These are phyloP conservation scores for Disparrhopalites patrizii DNA, from an alignment of 2,888 invertebrate genomes.

Conservation along the genomic window DNA sequence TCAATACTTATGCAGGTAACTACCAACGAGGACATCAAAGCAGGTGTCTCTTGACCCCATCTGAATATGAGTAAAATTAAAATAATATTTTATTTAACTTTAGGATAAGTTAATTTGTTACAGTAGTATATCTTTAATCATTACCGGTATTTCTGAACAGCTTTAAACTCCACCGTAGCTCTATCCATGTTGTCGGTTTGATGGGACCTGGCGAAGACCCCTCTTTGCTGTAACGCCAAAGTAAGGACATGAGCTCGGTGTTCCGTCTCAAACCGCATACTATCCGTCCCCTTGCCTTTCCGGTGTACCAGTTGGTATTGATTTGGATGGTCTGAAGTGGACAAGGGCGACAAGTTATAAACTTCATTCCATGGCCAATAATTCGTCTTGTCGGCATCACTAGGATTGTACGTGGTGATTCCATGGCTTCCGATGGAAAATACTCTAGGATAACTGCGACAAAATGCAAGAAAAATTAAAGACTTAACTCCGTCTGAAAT, in stretches of 20 bases:
- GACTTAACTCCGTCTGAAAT: no score
- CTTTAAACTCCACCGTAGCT: slow-evolving; percentile 45
- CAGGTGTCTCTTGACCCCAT: slow-evolving; percentile 47
- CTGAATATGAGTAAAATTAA: slow-evolving; percentile 30
- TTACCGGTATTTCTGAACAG: slow-evolving; percentile 44
- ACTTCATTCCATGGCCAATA: slow-evolving; percentile 84
- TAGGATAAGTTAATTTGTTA: no score
- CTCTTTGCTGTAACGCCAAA: slow-evolving; percentile 77
- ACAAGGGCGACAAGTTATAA: slow-evolving; percentile 62
- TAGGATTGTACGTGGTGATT: slow-evolving; percentile 96
- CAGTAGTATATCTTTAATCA: background rate
- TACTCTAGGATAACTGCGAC: slow-evolving; percentile 82
- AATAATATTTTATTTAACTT: no score
- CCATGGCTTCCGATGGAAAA: slow-evolving; percentile 94
- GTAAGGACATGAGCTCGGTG: slow-evolving; percentile 88
- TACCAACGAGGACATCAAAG: slow-evolving; percentile 37
- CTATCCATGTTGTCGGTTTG: slow-evolving; percentile 46
- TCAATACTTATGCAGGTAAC: slow-evolving; percentile 45
- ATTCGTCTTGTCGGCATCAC: slow-evolving; percentile 83
- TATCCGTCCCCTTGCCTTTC: slow-evolving; percentile 85
- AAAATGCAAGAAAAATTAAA: slow-evolving; percentile 7
- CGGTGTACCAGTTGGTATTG: slow-evolving; percentile 55
- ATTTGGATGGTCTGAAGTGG: slow-evolving; percentile 55
- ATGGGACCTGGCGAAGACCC: slow-evolving; percentile 58
- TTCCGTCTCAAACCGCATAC: slow-evolving; percentile 95